A percentile compares a stretch with the other conserved stretches of the same genome.
Evolutionary conservation across 2,888 invertebrate species (phyloP).

Genomic region (Drosophila picticornis): DNA sequence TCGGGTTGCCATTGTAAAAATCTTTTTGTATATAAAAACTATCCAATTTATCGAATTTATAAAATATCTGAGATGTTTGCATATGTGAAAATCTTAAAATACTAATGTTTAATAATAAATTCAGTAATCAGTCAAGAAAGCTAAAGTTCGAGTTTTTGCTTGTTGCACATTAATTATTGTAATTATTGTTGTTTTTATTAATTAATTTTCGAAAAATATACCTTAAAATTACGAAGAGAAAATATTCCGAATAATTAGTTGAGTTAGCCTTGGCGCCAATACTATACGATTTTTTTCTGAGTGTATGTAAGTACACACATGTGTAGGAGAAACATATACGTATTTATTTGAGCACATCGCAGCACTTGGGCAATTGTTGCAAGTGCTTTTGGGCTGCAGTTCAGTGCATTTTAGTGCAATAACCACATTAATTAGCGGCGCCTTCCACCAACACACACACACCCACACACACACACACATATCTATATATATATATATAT

Average conservation of each 20-base stretch:
- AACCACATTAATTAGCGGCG: slow-evolving; percentile 79
- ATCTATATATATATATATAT: slow-evolving; percentile 7
- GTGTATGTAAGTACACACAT: not conserved
- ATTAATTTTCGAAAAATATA: not conserved
- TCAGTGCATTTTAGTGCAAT: slow-evolving; percentile 81
- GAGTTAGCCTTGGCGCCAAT: not conserved
- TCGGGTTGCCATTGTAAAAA: not conserved
- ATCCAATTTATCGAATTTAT: not conserved
- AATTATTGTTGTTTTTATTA: no score
- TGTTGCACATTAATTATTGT: no score
- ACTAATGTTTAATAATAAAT: not conserved
- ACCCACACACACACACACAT: slow-evolving; percentile 36
- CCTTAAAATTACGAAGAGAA: not conserved
- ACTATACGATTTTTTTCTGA: not conserved
- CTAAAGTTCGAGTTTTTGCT: not conserved
- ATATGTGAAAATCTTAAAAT: not conserved
- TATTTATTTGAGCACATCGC: not conserved
- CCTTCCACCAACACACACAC: slow-evolving; percentile 49
- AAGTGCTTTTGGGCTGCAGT: slow-evolving; percentile 64
- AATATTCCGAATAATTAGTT: not conserved
- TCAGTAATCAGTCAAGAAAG: not conserved
- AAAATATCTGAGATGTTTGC: not conserved
- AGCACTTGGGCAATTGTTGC: slow-evolving; percentile 43
- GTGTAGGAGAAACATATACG: not conserved
- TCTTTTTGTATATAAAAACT: not conserved